Evolutionary conservation across 2,888 invertebrate genomes (phyloP).

Genomic region (Caenorhabditis becei): DNA sequence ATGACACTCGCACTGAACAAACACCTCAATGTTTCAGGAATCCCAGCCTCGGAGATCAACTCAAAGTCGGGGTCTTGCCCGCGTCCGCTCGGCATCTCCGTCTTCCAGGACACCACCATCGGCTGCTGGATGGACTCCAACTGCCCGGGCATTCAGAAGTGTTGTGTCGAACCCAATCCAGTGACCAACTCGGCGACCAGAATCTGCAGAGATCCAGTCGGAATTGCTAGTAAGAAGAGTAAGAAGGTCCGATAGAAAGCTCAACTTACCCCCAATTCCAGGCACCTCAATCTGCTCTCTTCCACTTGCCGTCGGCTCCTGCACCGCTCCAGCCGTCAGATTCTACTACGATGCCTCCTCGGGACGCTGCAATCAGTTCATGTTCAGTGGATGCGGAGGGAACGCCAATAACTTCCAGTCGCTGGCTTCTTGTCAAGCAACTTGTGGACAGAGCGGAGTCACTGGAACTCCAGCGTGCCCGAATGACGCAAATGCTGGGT

Average conservation of each 20-base stretch:
- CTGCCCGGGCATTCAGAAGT: constrained; percentile 81
- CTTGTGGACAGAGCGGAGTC: constrained; percentile 76
- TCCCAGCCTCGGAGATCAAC: constrained; percentile 80
- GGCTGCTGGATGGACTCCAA: constrained; percentile 81
- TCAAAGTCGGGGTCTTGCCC: constrained; percentile 80
- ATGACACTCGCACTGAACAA: constrained; percentile 40
- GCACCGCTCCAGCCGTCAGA: constrained; percentile 74
- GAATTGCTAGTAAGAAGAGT: constrained; percentile 74
- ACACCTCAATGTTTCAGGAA: constrained; percentile 68
- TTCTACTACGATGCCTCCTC: constrained; percentile 79
- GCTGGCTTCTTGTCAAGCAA: constrained; percentile 77
- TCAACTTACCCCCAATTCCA: constrained; percentile 10
- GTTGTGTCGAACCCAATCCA: constrained; percentile 81
- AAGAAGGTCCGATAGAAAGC: background rate
- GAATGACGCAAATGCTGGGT: constrained; percentile 77
- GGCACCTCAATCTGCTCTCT: constrained; percentile 78
- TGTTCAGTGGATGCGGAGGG: constrained; percentile 76
- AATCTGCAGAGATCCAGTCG: constrained; percentile 80
- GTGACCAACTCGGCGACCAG: constrained; percentile 78
- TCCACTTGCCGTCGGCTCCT: constrained; percentile 76
- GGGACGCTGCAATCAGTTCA: constrained; percentile 74
- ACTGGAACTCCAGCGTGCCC: constrained; percentile 79
- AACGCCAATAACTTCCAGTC: constrained; percentile 81
- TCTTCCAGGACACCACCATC: constrained; percentile 75
- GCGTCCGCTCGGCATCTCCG: constrained; percentile 77